Base-by-base conservation (phyloP, 2,888 invertebrate species). In the Drosophila flavopinicola region DNA sequence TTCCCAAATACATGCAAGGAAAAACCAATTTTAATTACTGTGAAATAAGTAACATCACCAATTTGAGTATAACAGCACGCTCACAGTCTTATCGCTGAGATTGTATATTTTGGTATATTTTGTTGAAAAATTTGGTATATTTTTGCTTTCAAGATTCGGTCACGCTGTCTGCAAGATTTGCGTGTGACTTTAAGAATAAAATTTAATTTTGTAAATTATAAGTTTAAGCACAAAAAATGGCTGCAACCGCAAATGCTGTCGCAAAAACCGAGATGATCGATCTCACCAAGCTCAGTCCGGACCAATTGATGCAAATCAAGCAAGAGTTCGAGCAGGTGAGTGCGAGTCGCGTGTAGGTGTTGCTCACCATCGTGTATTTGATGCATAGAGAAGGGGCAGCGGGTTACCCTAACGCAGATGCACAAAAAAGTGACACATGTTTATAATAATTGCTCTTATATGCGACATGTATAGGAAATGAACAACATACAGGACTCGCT, bases 401-500 rank as follows among this genome's bases (percentile, higher is more conserved):
- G 41, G 25, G 37, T 24, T 39, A 54, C 65, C 33, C 30, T 52
- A 42, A 24, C 49, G 30, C 10, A 38, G 39, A 17, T 61, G 53
- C 53, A 63, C 24, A 27, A 5, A 6, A 13, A 37, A 49, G 20
- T 63, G 37, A 58, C 61, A 67, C 63, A 75, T 84, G 85, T 61
- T 72, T 35, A 33, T 61, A 52, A 48, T 48, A 66, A 33, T 53
- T 37, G 2, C 2, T 42, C 54, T 38, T 27, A 1, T 47, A 20
- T 53, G n/a, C 24, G 25, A 3, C 25, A 6, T 20, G 25, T 45
- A 59, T 88, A 95, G 95, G 98, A 98, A 91, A 92, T 98, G 63
- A 93, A 93, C 79, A 94, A 98, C 41, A 97, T 98, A 90, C 96
- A 96, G 92, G 97, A 97, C 74, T 98, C 98, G 0, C 91, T 98